A percentile compares a stretch with the other conserved stretches of the same genome.
Conservation (phyloP, 2,113 vertebrate species). For the Rhipidura dahli region DNA sequence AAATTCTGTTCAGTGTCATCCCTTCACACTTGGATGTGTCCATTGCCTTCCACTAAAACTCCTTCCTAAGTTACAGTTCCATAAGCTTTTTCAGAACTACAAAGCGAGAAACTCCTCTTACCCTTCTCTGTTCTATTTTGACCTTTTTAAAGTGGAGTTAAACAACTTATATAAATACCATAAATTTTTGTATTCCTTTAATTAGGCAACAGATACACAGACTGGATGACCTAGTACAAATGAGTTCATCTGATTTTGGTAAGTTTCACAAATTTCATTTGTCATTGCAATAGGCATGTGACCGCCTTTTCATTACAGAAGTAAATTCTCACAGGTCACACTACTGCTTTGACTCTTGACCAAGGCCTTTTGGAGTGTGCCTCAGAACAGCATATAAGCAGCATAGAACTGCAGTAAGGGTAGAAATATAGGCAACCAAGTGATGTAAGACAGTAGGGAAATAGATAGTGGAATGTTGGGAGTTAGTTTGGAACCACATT, state of each 20-base stretch:
- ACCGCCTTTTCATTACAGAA: background rate
- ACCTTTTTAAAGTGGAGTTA: background rate
- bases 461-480: background rate
- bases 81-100: background rate
- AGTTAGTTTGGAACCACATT: background rate
- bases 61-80: background rate
- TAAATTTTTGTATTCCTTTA: slow-evolving; percentile 37
- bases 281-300: background rate
- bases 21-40: background rate
- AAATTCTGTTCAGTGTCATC: background rate
- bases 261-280: slow-evolving; percentile 66
- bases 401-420: background rate
- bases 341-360: background rate
- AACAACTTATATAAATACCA: background rate
- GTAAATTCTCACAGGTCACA: background rate
- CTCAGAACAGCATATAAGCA: background rate
- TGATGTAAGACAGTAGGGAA: background rate
- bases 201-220: slow-evolving; percentile 85
- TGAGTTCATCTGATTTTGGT: slow-evolving; percentile 88
- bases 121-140: background rate
- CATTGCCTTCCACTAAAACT: background rate
- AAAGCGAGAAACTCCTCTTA: background rate
- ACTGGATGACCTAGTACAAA: slow-evolving; percentile 83
- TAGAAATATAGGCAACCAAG: background rate
- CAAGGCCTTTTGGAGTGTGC: background rate